Percentiles rank a stretch among this genome's conserved stretches.
These are phyloP conservation scores for Neodontobutis hainanensis DNA, from an alignment of 2,113 vertebrate species.

Conservation along the genomic window DNA sequence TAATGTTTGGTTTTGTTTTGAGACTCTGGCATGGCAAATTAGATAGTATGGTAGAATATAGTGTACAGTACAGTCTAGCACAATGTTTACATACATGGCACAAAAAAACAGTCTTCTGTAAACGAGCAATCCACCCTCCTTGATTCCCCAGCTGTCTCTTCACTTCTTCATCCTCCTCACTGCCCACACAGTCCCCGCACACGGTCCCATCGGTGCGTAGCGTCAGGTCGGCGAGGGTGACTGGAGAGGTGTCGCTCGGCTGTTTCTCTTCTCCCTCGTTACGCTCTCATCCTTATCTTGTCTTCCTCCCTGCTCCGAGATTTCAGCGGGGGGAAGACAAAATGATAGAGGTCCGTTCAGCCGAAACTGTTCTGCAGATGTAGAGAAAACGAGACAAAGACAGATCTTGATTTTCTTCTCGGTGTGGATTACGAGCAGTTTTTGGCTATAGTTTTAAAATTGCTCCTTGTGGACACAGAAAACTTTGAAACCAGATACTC, in stretches of 20 bases:
- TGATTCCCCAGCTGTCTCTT: no score
- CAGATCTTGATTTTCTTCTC: conserved; percentile 32
- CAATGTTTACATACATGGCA: no score
- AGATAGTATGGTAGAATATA: no score
- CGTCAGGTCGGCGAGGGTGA: conserved; percentile 71
- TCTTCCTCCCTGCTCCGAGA: conserved; percentile 26
- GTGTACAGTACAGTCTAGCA: no score
- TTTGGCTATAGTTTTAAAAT: neutral
- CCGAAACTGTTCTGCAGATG: conserved; percentile 52
- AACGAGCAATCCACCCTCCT: no score
- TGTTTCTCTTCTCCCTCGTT: conserved; percentile 46
- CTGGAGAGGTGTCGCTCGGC: conserved; percentile 47
- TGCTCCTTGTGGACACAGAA: neutral
- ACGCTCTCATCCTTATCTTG: conserved; percentile 48
- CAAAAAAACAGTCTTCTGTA: no score
- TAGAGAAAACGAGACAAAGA: conserved; percentile 48
- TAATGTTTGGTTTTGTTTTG: no score
- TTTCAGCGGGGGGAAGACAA: conserved; percentile 46
- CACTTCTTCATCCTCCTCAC: neutral
- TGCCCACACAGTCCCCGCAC: conserved; percentile 62
- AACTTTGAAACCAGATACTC: neutral
- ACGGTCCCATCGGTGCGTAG: conserved; percentile 44
- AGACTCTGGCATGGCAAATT: no score
- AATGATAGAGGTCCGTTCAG: conserved; percentile 53
- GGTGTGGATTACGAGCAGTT: conserved; percentile 17